Base-by-base conservation (phyloP, 2,797 vertebrate species). In the Oceanodroma leucorhoa region DNA sequence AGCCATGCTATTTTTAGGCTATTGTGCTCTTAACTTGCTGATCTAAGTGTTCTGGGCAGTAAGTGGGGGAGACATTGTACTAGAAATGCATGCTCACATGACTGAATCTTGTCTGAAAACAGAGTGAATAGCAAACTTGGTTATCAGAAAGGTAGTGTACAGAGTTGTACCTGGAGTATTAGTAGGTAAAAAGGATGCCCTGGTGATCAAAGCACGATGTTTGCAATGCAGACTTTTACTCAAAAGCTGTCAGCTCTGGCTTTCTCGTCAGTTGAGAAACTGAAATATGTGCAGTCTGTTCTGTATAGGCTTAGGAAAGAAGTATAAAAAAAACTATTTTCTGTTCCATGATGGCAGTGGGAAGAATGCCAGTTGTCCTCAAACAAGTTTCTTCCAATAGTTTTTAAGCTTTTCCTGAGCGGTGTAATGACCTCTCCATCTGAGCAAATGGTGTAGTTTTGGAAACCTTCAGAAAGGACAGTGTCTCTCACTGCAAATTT, bases 21-120 rank as follows among this genome's bases (percentile, higher is more conserved):
- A 83, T 93, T 92, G 85, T 96, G 73, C 90, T 91, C 69, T 95
- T 89, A 85, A 96, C 87, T 96, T 96, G 93, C 95, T 97, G 95
- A 96, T 94, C 62, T 95, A 79, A 94, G 58, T 94, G 87, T 94
- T 97, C 73, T 94, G 95, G 94, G 50, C 93, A 81, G 80, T 88
- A 73, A 90, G 36, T 64, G 66, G n/a, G 80, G 80, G 87, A 94
- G 95, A 88, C 55, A 14, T n/a, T 80, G 45, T 78, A 76, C 70
- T 94, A 81, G 69, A 94, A 93, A 81, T 84, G 77, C 41, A 32
- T 9, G 40, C 60, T 95, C 16, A 22, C 57, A 24, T 51, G 55
- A 55, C 1, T 6, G 73, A 58, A 29, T 75, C 76, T 78, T 90
- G 89, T 55, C 72, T 88, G 85, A 61, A 86, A 90, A 13, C 32